Evolutionary conservation across 64 coral and sea anemone genomes (phyloP).

Genomic region (Anthopleura sola): DNA sequence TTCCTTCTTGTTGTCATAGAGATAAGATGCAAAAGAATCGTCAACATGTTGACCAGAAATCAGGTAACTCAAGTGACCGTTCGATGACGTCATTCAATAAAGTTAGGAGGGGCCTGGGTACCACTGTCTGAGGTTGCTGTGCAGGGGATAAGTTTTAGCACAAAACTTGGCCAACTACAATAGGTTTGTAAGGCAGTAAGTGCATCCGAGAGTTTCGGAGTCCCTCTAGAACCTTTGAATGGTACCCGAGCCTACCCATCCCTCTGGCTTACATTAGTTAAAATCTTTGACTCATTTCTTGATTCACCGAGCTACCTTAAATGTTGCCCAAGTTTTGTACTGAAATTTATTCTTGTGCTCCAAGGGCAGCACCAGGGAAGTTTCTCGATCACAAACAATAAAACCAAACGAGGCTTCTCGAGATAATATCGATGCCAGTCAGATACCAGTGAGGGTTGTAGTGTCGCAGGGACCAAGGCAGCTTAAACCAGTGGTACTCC

Average conservation of each 20-base stretch:
- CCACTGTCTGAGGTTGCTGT: neutral
- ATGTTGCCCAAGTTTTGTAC: conserved; percentile 4
- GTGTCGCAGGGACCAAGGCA: conserved; percentile 43
- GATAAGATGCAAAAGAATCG: conserved; percentile 65
- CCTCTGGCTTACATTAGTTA: too few species aligned
- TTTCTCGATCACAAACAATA: neutral
- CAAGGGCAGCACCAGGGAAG: conserved; percentile 11
- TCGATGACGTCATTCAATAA: too few species aligned
- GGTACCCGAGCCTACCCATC: too few species aligned
- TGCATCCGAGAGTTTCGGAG: neutral
- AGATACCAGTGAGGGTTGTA: conserved; percentile 36
- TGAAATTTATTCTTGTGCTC: conserved; percentile 32
- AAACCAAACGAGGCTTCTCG: conserved; percentile 12
- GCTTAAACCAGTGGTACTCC: conserved; percentile 32
- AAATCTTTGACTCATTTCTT: too few species aligned
- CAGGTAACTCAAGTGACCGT: conserved; percentile 43
- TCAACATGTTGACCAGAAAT: conserved; percentile 42
- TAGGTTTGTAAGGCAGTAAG: neutral
- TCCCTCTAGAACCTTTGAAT: neutral
- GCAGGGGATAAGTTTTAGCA: neutral
- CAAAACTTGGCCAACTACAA: neutral
- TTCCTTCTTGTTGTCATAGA: conserved; percentile 69
- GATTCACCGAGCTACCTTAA: too few species aligned
- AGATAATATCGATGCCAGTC: conserved; percentile 5
- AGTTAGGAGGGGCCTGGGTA: neutral